Evolutionary conservation across 2,113 vertebrate genomes (phyloP), one percentile per base, ranked within the genome.

Genomic region (Boulengeromyrus knoepffleri): DNA sequence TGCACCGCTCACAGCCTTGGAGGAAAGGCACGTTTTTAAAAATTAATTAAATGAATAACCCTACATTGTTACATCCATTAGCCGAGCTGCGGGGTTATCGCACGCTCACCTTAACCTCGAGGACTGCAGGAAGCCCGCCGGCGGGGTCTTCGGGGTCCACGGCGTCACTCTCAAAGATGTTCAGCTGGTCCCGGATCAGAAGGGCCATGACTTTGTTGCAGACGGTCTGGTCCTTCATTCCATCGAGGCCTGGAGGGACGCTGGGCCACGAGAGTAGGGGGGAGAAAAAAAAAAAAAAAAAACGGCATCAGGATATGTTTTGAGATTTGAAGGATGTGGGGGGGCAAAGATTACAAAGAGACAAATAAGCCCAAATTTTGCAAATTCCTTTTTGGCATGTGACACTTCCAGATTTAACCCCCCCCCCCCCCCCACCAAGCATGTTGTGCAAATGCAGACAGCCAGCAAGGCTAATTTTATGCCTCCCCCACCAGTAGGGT

Each of bases 161-260:
- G 89, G 90, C 91, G 36, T 93, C 94, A 15, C 92, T 62, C 91
- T 97, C 96, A 93, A 99, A 98, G 80, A 99, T 94, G 9, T 90
- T 88, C 74, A 90, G 92, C 93, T 96, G 98, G 93, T 97, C 97
- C 95, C 97, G 97, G 91, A 99, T 96, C 91, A 99, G 95, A 92
- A 94, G 96, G 53, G 94, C 95, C 96, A 98, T 97, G 91, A 99
- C 97, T 90, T 96, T 97, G 94, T 99, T 99, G 91, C 97, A 98
- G 92, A 97, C 95, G 85, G 96, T 96, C 90, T 98, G 98, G 62
- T 99, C 96, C 91, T 95, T 97, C 88, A 99, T 95, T 77, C 97
- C 97, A 91, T 98, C 98, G 74, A 97, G 95, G 89, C 97, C 96
- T 49, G 97, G 92, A 85, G 96, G 92, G 52, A 99, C 97, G 0